A percentile compares a stretch with the other conserved stretches of the same genome.
Conservation (phyloP, 2,113 vertebrate species). For the Chaetodon auriga region DNA sequence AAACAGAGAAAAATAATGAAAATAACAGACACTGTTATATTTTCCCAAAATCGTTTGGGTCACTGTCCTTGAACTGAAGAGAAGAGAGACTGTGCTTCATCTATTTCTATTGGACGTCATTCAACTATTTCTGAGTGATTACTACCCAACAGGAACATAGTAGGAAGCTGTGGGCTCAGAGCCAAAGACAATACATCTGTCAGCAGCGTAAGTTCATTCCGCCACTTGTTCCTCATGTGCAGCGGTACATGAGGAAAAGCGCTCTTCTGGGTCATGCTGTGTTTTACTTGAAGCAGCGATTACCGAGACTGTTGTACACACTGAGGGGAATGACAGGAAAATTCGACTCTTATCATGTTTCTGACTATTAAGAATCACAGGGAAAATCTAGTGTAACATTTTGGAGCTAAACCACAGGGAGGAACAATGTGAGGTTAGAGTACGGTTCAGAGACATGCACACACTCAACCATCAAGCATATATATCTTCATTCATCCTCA, state of each 20-base stretch:
- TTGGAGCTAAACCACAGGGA: neutral
- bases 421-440: neutral
- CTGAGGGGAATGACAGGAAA: neutral
- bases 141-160: conserved; percentile 42
- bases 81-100: neutral
- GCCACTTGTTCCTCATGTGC: conserved; percentile 33
- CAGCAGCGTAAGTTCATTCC: conserved; percentile 42
- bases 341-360: neutral
- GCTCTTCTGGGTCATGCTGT: neutral
- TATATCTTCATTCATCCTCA: neutral
- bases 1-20: conserved; percentile 40
- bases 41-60: conserved; percentile 39
- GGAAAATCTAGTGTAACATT: neutral
- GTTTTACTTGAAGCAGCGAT: neutral
- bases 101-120: conserved; percentile 58
- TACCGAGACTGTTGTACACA: neutral
- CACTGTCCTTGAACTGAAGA: conserved; percentile 35
- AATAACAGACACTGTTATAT: conserved; percentile 45
- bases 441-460: neutral
- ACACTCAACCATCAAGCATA: neutral
- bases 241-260: conserved; percentile 2
- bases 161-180: conserved; percentile 47
- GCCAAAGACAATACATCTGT: conserved; percentile 56
- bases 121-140: conserved; percentile 67
- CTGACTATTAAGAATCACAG: neutral